Evolutionary conservation across 1,140 invertebrate genomes (phyloP), one percentile per base, ranked within the genome.

Genomic region (Drosophila eugracilis): DNA sequence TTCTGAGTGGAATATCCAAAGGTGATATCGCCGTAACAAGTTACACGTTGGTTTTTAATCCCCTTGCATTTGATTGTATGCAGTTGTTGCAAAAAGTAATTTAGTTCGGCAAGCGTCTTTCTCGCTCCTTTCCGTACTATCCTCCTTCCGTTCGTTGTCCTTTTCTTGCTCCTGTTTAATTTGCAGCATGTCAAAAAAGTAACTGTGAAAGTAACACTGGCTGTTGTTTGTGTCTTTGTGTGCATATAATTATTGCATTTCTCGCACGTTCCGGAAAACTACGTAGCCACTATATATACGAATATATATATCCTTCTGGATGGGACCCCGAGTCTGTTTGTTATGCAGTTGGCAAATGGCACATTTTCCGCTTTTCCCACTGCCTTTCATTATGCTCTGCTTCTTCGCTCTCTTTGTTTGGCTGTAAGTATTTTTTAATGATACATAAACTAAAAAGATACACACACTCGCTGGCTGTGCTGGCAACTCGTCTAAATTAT

Each of bases 211-310:
- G 36, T 36, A 39, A 42, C 41, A 47, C 34, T 69, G 65, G n/a
- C n/a, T n/a, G n/a, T n/a, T n/a, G 36, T 59, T 36, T 65, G 36
- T 63, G 72, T 57, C 57, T 66, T 81, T 85, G 83, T 86, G 53
- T 88, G 83, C 83, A 86, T 86, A 86, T 88, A 88, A 88, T 88
- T 88, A 88, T 88, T 88, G 84, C 83, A 88, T 71, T 85, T 86
- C 77, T 84, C 72, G 83, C 83, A 89, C 78, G 83, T 83, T 67
- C 78, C 59, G 34, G 67, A 57, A 70, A 73, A 83, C 53, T 44
- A 76, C 47, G 28, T 57, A 77, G 59, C 74, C 42, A 66, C 52
- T 54, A 59, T 58, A 55, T 54, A 24, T 9, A 3, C 21, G n/a
- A 3, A 9, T 41, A 3, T 30, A 5, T 21, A 22, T 57, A 55